Percentiles rank a stretch among this genome's conserved stretches.
phyloP scores from a whole-genome alignment of 1,140 invertebrate genomes.

The Epicauta chinensis region DNA sequence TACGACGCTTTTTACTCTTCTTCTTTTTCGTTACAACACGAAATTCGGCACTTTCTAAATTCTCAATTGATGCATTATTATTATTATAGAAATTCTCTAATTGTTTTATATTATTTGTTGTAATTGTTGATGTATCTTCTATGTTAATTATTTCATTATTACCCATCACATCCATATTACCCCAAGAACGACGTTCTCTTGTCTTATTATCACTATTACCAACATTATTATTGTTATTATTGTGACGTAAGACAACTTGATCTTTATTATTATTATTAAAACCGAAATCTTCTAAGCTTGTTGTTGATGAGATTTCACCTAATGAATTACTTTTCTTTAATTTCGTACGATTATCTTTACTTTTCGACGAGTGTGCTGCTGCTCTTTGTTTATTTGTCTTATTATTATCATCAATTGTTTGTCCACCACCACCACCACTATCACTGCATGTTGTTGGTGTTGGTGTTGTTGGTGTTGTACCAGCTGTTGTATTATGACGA shows the following conservation, averaged over 20 bases:
- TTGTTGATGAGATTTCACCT: slow-evolving; percentile 64
- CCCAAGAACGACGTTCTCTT: slow-evolving; percentile 54
- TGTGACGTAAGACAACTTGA: slow-evolving; percentile 29
- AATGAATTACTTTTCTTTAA: slow-evolving; percentile 60
- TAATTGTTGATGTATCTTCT: slow-evolving; percentile 41
- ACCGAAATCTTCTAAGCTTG: slow-evolving; percentile 56
- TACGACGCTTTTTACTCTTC: slow-evolving; percentile 57
- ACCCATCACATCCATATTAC: slow-evolving; percentile 50
- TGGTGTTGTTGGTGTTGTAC: background rate
- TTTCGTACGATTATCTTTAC: slow-evolving; percentile 41
- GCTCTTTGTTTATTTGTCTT: slow-evolving; percentile 9
- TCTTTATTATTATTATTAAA: slow-evolving; percentile 23
- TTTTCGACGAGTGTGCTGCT: slow-evolving; percentile 18
- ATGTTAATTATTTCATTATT: slow-evolving; percentile 31
- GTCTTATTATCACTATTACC: slow-evolving; percentile 38
- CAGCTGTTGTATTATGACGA: slow-evolving; percentile 8
- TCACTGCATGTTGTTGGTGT: background rate
- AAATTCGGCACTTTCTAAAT: slow-evolving; percentile 53
- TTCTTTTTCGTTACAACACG: slow-evolving; percentile 68
- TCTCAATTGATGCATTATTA: slow-evolving; percentile 40
- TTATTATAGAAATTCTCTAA: slow-evolving; percentile 41
- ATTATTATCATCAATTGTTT: slow-evolving; percentile 1
- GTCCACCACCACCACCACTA: too few relatives aligned
- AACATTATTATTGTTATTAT: slow-evolving; percentile 14
- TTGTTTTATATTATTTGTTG: slow-evolving; percentile 12